Percentiles rank a stretch among this genome's conserved stretches.
Conservation (phyloP, 2,888 invertebrate species). For the Galeopsomyia nigrocyanea region DNA sequence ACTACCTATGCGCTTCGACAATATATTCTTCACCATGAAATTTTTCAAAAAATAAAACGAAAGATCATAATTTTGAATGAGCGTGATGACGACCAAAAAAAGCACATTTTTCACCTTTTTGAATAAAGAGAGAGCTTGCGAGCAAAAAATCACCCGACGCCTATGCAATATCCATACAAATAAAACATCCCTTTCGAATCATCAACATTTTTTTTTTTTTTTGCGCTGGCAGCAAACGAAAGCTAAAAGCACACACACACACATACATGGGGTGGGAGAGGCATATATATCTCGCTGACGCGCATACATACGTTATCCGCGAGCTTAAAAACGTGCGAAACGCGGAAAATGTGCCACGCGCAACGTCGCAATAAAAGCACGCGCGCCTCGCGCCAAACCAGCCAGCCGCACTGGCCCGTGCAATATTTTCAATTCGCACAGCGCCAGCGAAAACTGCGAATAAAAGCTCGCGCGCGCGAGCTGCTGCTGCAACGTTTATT, state of each 20-base stretch:
- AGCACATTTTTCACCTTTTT: neutral
- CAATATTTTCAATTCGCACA: slow-evolving; percentile 42
- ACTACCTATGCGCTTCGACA: slow-evolving; percentile 22
- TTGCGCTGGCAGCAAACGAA: slow-evolving; percentile 7
- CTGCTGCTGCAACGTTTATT: slow-evolving; percentile 29
- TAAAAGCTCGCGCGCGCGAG: slow-evolving; percentile 22
- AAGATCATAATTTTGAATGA: no score
- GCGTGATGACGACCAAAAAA: no score
- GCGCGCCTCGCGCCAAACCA: no score
- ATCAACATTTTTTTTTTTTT: slow-evolving; percentile 33
- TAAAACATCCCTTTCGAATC: slow-evolving; percentile 34
- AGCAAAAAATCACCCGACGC: neutral
- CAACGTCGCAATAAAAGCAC: slow-evolving; percentile 29
- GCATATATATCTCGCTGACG: no score
- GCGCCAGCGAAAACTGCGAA: slow-evolving; percentile 8
- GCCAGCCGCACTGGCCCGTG: neutral
- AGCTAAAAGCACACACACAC: neutral
- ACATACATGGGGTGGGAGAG: no score
- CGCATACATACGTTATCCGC: slow-evolving; percentile 27
- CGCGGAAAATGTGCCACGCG: slow-evolving; percentile 39
- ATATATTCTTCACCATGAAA: slow-evolving; percentile 5
- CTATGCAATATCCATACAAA: neutral
- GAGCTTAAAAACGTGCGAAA: slow-evolving; percentile 40
- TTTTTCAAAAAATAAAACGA: no score
- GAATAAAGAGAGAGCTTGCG: no score